A percentile compares a stretch with the other conserved stretches of the same genome.
Evolutionary conservation across 92 coral and sea anemone species (phyloP).

Genomic region (Zoanthus gigantus): DNA sequence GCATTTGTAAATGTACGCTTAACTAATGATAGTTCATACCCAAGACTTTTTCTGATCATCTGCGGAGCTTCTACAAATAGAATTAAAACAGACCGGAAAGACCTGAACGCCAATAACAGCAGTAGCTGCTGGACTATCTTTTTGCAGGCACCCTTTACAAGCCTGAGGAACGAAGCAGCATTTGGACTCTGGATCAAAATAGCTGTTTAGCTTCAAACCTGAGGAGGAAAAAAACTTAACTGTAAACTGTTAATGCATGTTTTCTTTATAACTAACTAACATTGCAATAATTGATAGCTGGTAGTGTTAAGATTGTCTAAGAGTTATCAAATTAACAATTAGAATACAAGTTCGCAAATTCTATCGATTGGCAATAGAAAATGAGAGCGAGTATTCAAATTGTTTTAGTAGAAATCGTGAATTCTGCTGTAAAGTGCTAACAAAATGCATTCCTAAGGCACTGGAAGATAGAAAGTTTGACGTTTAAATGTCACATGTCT

Average conservation of each 20-base stretch:
- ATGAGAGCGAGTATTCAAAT: no score
- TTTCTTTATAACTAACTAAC: background rate
- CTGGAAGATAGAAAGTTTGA: no score
- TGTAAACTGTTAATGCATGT: background rate
- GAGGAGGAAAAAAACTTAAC: background rate
- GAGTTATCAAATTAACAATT: no score
- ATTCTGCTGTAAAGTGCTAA: no score
- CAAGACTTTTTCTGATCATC: background rate
- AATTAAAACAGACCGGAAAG: slow-evolving; percentile 33
- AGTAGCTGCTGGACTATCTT: slow-evolving; percentile 35
- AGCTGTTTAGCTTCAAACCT: slow-evolving; percentile 64
- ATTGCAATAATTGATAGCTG: background rate
- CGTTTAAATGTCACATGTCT: no score
- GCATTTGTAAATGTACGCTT: no score
- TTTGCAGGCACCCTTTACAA: slow-evolving; percentile 60
- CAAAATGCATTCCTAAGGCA: no score
- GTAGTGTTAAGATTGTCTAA: no score
- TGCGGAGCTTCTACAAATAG: background rate
- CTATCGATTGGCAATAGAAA: no score
- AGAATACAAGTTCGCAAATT: no score
- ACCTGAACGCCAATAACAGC: slow-evolving; percentile 67
- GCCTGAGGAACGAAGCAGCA: slow-evolving; percentile 67
- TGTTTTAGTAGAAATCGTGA: no score
- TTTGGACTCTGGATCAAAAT: slow-evolving; percentile 61
- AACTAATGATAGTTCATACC: background rate